phyloP scores from a whole-genome alignment of 2,113 vertebrate genomes.

The Cochlearius cochlearius region DNA sequence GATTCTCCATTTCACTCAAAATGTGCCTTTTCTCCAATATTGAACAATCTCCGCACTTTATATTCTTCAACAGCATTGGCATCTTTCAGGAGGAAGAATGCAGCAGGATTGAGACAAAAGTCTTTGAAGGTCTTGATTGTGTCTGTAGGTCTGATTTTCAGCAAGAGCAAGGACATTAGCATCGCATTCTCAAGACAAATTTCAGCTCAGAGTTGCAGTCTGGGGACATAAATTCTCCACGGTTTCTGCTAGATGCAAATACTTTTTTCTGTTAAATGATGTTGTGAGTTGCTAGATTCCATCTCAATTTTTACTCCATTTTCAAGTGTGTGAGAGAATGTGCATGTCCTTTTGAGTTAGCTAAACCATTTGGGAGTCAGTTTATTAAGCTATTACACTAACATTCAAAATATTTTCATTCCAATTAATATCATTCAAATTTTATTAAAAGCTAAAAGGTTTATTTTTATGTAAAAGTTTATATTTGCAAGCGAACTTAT shows the following conservation, averaged over 20 bases:
- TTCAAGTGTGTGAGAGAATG: background rate
- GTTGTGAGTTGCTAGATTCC: background rate
- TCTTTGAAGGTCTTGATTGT: background rate
- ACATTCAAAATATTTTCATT: background rate
- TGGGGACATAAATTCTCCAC: background rate
- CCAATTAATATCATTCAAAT: background rate
- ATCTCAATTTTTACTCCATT: background rate
- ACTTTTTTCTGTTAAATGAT: background rate
- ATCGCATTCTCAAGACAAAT: constrained; percentile 7
- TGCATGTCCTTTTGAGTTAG: background rate
- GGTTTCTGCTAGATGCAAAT: background rate
- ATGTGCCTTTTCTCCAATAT: background rate
- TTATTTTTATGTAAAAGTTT: constrained; percentile 9
- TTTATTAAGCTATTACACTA: constrained; percentile 28
- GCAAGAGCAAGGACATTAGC: background rate
- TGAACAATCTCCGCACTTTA: background rate
- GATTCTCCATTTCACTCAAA: background rate
- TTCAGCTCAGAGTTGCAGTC: background rate
- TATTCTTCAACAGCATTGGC: background rate
- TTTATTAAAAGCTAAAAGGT: background rate
- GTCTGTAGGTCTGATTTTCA: background rate
- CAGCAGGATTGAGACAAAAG: background rate
- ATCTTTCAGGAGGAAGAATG: background rate
- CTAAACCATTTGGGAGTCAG: background rate
- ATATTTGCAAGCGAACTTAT: constrained; percentile 16